phyloP scores from a whole-genome alignment of 2,797 vertebrate genomes.

The Agapornis canus region DNA sequence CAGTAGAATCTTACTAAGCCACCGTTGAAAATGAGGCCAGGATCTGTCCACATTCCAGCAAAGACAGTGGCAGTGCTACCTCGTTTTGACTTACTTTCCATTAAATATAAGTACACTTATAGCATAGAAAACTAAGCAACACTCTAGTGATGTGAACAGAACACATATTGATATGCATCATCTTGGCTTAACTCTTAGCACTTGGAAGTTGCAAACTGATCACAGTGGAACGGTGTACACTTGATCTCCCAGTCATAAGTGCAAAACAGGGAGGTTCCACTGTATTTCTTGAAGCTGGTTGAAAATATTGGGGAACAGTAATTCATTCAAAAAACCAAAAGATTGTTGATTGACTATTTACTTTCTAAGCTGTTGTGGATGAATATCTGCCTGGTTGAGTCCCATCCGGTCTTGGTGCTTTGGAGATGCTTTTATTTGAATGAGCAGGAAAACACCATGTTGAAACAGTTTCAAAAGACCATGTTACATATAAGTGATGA shows the following conservation, averaged over 20 bases:
- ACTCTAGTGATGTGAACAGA: not conserved
- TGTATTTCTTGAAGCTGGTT: slow-evolving; percentile 22
- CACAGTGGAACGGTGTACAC: not conserved
- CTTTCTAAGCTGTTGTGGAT: not conserved
- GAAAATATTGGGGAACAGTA: slow-evolving; percentile 38
- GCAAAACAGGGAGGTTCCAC: not conserved
- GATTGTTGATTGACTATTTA: not conserved
- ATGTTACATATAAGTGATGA: rapidly evolving
- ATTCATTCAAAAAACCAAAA: not conserved
- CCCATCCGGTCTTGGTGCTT: not conserved
- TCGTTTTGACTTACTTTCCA: not conserved
- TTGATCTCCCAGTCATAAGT: not conserved
- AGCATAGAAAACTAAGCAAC: not conserved
- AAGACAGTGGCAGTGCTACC: slow-evolving; percentile 46
- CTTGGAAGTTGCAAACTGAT: not conserved
- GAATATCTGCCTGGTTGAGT: not conserved
- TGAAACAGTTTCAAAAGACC: not conserved
- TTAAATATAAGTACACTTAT: not conserved
- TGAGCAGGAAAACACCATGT: not conserved
- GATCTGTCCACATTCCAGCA: slow-evolving; percentile 23
- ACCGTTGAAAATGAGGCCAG: not conserved
- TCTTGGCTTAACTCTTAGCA: not conserved
- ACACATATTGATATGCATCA: not conserved
- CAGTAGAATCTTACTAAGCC: slow-evolving; percentile 22
- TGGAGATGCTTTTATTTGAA: not conserved